These are phyloP conservation scores for Burhinus bistriatus DNA, from an alignment of 2,113 vertebrate genomes.

Conservation along the genomic window DNA sequence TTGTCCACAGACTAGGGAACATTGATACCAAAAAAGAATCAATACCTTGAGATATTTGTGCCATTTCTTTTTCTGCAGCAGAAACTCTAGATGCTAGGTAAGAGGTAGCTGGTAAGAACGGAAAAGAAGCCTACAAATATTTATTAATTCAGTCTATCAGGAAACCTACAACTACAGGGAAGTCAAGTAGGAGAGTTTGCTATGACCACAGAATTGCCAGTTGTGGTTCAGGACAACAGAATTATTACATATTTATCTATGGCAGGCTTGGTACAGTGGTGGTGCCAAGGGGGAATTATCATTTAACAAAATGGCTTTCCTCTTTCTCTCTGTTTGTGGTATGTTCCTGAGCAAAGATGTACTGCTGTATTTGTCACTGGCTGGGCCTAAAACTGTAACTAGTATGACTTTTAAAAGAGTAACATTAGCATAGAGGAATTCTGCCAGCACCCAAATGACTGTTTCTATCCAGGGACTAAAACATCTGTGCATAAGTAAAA, in stretches of 20 bases:
- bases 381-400: not conserved
- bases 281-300: not conserved
- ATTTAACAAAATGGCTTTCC: not conserved
- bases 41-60: not conserved
- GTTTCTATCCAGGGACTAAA: not conserved
- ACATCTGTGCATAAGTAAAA: conserved; percentile 15
- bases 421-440: not conserved
- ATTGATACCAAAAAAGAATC: conserved; percentile 1
- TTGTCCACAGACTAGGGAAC: not conserved
- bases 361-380: not conserved
- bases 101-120: not conserved
- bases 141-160: not conserved
- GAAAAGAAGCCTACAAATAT: not conserved
- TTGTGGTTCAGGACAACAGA: not conserved
- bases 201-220: not conserved
- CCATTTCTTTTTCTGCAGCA: not conserved
- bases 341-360: not conserved
- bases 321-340: not conserved
- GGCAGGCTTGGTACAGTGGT: not conserved
- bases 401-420: not conserved
- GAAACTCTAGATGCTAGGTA: not conserved
- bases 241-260: not conserved
- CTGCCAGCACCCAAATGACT: not conserved
- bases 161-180: not conserved
- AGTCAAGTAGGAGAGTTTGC: not conserved